Conservation (phyloP, 2,888 invertebrate species). For the Sialis lutaria region DNA sequence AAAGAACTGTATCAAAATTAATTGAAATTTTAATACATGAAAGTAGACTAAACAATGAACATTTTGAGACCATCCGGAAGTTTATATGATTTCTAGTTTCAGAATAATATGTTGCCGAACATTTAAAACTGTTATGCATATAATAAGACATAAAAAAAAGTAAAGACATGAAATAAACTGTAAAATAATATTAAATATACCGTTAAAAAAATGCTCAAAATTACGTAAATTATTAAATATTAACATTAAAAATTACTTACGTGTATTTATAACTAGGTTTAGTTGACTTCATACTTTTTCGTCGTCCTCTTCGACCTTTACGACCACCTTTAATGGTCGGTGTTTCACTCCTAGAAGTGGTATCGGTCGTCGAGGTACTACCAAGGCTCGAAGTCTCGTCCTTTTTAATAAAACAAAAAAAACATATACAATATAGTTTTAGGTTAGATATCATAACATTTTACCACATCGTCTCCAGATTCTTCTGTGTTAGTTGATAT, state of each 20-base stretch:
- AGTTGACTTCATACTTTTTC: conserved; percentile 38
- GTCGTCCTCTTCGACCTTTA: conserved; percentile 35
- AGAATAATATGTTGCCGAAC: too few relatives aligned
- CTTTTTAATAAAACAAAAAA: conserved; percentile 16
- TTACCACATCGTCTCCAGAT: conserved; percentile 35
- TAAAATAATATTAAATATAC: too few relatives aligned
- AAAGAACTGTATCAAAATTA: too few relatives aligned
- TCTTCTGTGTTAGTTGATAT: conserved; percentile 29
- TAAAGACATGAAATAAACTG: too few relatives aligned
- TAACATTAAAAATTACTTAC: conserved; percentile 26
- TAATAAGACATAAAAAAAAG: too few relatives aligned
- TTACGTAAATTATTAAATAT: background rate
- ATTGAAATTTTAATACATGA: too few relatives aligned
- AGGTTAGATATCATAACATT: background rate
- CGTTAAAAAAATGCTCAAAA: too few relatives aligned
- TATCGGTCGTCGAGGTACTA: conserved; percentile 65
- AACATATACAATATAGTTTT: background rate
- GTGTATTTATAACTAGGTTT: conserved; percentile 65
- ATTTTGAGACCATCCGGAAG: too few relatives aligned
- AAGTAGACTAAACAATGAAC: too few relatives aligned
- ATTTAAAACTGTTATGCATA: too few relatives aligned
- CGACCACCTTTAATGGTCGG: conserved; percentile 47
- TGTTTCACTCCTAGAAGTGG: conserved; percentile 64
- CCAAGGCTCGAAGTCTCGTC: conserved; percentile 69
- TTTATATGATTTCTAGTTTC: too few relatives aligned